These are phyloP conservation scores for Cataglyphis rosenhaueri DNA, from an alignment of 2,888 invertebrate genomes.

Conservation along the genomic window DNA sequence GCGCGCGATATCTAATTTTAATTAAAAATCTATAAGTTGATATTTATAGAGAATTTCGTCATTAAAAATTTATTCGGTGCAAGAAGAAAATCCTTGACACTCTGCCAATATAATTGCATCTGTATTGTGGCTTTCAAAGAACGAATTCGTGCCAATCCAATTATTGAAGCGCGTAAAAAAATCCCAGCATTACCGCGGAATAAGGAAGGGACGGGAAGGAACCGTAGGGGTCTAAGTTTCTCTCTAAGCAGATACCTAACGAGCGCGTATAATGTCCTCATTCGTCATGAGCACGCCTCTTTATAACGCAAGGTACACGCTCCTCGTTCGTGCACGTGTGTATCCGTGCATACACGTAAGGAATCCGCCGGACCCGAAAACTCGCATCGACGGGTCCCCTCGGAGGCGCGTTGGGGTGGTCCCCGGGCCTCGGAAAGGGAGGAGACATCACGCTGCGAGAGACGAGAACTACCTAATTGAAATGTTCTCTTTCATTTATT, in stretches of 20 bases:
- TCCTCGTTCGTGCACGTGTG: neutral
- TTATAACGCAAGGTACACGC: slow-evolving; percentile 38
- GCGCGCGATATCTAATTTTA: neutral
- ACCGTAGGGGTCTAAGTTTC: slow-evolving; percentile 69
- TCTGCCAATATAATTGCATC: neutral
- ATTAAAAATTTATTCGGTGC: neutral
- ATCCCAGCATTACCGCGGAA: neutral
- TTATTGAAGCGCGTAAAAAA: neutral
- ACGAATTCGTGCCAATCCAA: neutral
- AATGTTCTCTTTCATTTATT: slow-evolving; percentile 83
- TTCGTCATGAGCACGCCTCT: slow-evolving; percentile 78
- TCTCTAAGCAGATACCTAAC: slow-evolving; percentile 78
- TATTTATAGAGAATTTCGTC: neutral
- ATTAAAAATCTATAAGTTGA: neutral
- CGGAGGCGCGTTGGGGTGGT: slow-evolving; percentile 76
- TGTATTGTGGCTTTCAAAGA: neutral
- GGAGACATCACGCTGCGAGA: slow-evolving; percentile 80
- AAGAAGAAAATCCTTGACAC: neutral
- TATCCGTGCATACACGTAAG: neutral
- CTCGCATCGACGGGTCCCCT: slow-evolving; percentile 53
- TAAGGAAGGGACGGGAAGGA: slow-evolving; percentile 34
- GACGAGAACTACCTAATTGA: slow-evolving; percentile 82
- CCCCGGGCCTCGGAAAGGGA: slow-evolving; percentile 60
- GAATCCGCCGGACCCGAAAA: slow-evolving; percentile 42
- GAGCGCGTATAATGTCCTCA: slow-evolving; percentile 79